Conservation (phyloP, 1,140 invertebrate genomes). For the Heliconius melpomene region DNA sequence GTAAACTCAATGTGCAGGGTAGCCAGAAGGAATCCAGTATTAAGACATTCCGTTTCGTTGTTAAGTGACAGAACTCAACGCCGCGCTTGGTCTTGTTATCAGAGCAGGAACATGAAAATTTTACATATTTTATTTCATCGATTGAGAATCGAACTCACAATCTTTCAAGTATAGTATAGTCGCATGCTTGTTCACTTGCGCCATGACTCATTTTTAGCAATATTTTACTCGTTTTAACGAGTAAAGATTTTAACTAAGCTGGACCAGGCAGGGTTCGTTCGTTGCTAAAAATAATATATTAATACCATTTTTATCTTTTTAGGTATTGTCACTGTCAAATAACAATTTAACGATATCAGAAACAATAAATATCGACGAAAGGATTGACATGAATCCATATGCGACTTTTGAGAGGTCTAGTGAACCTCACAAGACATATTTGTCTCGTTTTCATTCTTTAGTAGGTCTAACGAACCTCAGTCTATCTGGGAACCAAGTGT, state of each 20-base stretch:
- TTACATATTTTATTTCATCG: background rate
- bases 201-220: too few relatives aligned
- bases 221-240: background rate
- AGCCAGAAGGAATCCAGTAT: background rate
- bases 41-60: background rate
- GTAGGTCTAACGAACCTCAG: background rate
- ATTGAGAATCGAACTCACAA: background rate
- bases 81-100: background rate
- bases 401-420: too few relatives aligned
- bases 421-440: background rate
- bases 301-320: background rate
- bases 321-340: background rate
- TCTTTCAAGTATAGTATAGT: background rate
- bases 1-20: background rate
- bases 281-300: too few relatives aligned
- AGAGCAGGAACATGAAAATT: background rate
- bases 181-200: background rate
- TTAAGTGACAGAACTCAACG: background rate
- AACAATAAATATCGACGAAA: background rate
- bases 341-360: background rate
- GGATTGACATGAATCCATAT: background rate
- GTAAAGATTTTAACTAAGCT: too few relatives aligned
- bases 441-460: background rate
- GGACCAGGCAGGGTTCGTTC: too few relatives aligned
- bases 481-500: background rate